A percentile compares a stretch with the other conserved stretches of the same genome.
These are phyloP conservation scores for Cirrhinus molitorella DNA, from an alignment of 2,797 vertebrate genomes.

Conservation along the genomic window DNA sequence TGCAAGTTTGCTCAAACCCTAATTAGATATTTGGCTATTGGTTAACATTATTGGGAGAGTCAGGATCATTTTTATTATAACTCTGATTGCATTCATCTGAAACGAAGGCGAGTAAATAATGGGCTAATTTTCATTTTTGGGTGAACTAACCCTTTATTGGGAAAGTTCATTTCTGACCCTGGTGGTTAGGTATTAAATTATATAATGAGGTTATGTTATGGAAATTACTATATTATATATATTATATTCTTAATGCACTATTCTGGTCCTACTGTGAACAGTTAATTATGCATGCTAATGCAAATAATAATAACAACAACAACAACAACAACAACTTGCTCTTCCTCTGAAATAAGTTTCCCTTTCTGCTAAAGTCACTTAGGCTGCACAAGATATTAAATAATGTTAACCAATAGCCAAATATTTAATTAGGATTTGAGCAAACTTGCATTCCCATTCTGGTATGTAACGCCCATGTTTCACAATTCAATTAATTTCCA, in stretches of 20 bases:
- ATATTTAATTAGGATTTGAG: background rate
- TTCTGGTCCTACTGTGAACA: background rate
- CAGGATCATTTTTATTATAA: too few relatives aligned
- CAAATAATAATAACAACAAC: background rate
- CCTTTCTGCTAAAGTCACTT: background rate
- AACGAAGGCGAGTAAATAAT: too few relatives aligned
- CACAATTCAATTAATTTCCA: constrained; percentile 6
- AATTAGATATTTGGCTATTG: background rate
- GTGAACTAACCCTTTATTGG: too few relatives aligned
- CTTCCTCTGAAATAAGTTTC: background rate
- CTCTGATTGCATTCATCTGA: too few relatives aligned
- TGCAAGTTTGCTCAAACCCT: background rate
- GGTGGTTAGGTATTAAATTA: background rate
- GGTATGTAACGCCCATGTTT: background rate
- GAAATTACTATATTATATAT: background rate
- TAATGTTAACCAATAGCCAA: background rate
- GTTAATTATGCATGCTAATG: background rate
- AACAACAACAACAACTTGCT: background rate
- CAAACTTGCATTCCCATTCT: background rate
- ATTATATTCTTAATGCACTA: background rate
- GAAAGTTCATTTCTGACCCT: too few relatives aligned
- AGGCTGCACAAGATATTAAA: background rate
- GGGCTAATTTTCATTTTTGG: too few relatives aligned
- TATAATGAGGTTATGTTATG: background rate
- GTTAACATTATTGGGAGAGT: background rate